phyloP scores from a whole-genome alignment of 1,140 invertebrate genomes.

The Brachionus koreanus region DNA sequence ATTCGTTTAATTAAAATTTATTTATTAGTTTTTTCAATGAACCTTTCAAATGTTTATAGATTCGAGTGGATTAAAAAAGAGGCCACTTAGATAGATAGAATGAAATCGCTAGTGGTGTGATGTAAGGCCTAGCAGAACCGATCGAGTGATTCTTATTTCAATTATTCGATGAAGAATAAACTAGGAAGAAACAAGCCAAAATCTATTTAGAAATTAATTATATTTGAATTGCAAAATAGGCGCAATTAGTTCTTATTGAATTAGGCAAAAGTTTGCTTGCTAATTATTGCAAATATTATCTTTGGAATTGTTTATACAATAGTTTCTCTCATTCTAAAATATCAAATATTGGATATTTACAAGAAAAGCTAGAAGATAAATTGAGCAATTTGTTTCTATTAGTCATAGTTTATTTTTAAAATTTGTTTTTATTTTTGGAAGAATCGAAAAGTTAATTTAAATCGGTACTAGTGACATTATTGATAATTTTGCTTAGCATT shows the following conservation, averaged over 20 bases:
- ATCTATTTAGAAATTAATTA: conserved; percentile 25
- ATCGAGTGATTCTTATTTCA: background rate
- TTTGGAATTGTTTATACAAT: background rate
- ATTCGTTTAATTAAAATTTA: background rate
- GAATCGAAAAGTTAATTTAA: conserved; percentile 3
- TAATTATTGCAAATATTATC: background rate
- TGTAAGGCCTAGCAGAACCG: background rate
- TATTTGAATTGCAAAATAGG: conserved; percentile 37
- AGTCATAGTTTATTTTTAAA: conserved; percentile 4
- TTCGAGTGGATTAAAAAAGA: background rate
- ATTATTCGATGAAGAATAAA: conserved; percentile 9
- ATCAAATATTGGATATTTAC: conserved; percentile 39
- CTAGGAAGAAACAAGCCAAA: background rate
- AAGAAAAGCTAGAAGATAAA: conserved; percentile 8
- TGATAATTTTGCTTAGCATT: conserved; percentile 12
- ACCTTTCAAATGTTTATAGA: background rate
- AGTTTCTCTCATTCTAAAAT: conserved; percentile 2
- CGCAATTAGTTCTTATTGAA: conserved; percentile 37
- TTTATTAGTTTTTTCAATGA: background rate
- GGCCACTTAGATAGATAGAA: background rate
- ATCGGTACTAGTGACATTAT: background rate
- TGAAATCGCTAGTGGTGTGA: background rate
- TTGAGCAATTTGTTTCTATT: background rate
- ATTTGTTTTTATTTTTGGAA: background rate
- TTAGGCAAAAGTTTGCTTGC: conserved; percentile 2